phyloP scores from a whole-genome alignment of 2,888 invertebrate genomes.

The Gnatocerus cornutus region DNA sequence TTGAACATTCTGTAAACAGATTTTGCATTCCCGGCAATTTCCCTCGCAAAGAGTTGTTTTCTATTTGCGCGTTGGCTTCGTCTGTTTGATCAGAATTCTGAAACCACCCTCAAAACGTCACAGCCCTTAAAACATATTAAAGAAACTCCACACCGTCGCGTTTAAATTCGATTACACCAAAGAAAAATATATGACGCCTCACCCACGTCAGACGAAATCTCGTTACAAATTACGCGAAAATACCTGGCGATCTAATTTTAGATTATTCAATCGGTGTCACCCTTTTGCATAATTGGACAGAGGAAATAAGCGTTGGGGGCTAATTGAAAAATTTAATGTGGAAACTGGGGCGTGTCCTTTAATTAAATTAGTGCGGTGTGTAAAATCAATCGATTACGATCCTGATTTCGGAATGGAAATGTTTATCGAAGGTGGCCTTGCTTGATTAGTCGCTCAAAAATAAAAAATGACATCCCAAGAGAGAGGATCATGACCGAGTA shows the following conservation, averaged over 20 bases:
- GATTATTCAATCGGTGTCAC: not conserved
- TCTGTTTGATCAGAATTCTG: slow-evolving; percentile 7
- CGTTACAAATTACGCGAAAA: not conserved
- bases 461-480: too few relatives aligned
- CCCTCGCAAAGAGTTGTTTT: not conserved
- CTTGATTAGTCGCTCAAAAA: not conserved
- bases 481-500: too few relatives aligned
- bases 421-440: not conserved
- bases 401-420: not conserved
- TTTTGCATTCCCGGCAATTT: not conserved
- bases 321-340: slow-evolving; percentile 1
- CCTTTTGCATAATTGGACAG: not conserved
- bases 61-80: slow-evolving; percentile 4
- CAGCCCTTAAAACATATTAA: slow-evolving; percentile 5
- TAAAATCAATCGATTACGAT: slow-evolving; percentile 6
- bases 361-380: slow-evolving; percentile 8
- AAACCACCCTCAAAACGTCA: slow-evolving; percentile 4
- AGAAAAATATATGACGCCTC: not conserved
- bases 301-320: not conserved
- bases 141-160: slow-evolving; percentile 3
- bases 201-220: not conserved
- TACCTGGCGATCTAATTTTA: too few relatives aligned
- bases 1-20: not conserved
- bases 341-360: not conserved
- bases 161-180: not conserved